These are phyloP conservation scores for Euplexia lucipara DNA, from an alignment of 2,888 invertebrate species.

Conservation along the genomic window DNA sequence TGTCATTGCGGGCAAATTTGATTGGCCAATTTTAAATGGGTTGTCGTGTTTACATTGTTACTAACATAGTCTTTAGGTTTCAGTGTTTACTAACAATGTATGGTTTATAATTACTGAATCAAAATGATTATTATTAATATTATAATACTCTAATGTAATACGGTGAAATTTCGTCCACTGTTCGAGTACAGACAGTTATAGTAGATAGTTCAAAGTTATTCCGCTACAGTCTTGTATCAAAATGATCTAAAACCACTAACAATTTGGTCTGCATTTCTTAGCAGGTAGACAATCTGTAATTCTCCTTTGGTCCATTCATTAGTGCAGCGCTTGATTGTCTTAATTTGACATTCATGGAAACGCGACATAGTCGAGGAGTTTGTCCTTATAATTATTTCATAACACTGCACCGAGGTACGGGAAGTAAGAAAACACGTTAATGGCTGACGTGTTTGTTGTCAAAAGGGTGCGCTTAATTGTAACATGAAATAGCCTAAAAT, in stretches of 20 bases:
- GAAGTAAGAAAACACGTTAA: constrained; percentile 10
- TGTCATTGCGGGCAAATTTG: too few relatives aligned
- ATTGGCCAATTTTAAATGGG: too few relatives aligned
- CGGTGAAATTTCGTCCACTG: too few relatives aligned
- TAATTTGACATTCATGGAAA: constrained; percentile 55
- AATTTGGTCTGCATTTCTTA: constrained; percentile 32
- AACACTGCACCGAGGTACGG: background rate
- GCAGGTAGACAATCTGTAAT: constrained; percentile 4
- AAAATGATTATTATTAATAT: too few relatives aligned
- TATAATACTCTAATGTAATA: too few relatives aligned
- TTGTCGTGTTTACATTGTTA: too few relatives aligned
- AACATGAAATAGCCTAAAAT: too few relatives aligned
- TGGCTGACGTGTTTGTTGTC: background rate
- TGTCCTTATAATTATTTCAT: constrained; percentile 39
- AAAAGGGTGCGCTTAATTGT: background rate
- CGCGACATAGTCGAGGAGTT: background rate
- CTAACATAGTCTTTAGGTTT: too few relatives aligned
- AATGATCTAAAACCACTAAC: background rate
- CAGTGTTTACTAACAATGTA: too few relatives aligned
- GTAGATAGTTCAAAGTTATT: too few relatives aligned
- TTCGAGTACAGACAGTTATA: too few relatives aligned
- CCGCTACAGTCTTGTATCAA: background rate
- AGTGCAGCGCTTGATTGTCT: constrained; percentile 41
- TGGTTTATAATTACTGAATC: too few relatives aligned
- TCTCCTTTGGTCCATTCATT: constrained; percentile 44